phyloP scores from a whole-genome alignment of 2,888 invertebrate species.

The Noctua janthe region DNA sequence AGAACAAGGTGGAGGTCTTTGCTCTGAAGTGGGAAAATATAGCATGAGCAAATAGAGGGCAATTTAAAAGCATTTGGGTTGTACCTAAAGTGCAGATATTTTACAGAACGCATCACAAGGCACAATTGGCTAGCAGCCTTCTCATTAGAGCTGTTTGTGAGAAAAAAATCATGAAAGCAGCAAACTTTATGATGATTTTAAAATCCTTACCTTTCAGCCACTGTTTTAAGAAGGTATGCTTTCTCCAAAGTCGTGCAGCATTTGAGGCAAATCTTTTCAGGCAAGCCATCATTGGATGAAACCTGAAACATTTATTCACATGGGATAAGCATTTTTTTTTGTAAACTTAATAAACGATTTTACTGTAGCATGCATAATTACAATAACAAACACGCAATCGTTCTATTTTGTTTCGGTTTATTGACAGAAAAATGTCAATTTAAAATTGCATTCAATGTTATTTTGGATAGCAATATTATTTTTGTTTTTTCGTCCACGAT shows the following conservation, averaged over 20 bases:
- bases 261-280: conserved; percentile 86
- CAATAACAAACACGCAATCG: background rate
- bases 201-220: conserved; percentile 84
- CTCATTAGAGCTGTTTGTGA: background rate
- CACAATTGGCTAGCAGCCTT: conserved; percentile 1
- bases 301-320: conserved; percentile 74
- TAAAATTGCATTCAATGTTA: conserved; percentile 5
- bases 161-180: background rate
- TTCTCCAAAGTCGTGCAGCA: conserved; percentile 87
- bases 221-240: conserved; percentile 86
- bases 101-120: background rate
- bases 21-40: background rate
- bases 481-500: conserved; percentile 10
- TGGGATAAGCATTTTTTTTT: background rate
- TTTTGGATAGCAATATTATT: background rate
- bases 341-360: background rate
- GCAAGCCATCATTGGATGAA: conserved; percentile 85
- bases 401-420: conserved; percentile 4
- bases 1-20: background rate
- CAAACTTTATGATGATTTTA: background rate
- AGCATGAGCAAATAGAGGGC: background rate
- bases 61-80: background rate
- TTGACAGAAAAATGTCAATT: conserved; percentile 32
- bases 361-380: background rate
- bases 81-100: background rate